phyloP scores from a whole-genome alignment of 2,888 invertebrate genomes.

The Eupithecia centaureata region DNA sequence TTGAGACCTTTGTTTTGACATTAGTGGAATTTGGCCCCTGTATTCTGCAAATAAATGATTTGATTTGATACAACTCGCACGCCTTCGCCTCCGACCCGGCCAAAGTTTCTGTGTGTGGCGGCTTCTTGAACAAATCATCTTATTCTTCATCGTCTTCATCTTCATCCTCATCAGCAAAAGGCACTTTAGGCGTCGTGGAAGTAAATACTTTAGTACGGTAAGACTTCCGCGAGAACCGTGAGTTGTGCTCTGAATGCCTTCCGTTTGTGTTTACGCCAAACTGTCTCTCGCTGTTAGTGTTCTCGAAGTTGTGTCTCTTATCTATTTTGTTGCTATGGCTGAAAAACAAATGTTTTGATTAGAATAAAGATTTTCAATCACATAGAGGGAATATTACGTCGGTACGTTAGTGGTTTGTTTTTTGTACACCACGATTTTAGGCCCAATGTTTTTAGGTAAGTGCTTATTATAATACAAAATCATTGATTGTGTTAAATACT shows the following conservation, averaged over 20 bases:
- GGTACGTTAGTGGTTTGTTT: too few species aligned
- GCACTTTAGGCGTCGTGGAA: slow-evolving; percentile 46
- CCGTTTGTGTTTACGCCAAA: neutral
- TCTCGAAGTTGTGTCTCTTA: slow-evolving; percentile 55
- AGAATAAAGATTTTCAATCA: neutral
- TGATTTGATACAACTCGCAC: too few species aligned
- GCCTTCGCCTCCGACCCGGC: too few species aligned
- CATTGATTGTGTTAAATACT: too few species aligned
- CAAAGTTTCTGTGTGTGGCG: too few species aligned
- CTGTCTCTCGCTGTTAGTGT: neutral
- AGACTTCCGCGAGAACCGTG: neutral
- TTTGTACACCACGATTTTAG: too few species aligned
- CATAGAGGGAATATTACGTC: too few species aligned
- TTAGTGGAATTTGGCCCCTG: too few species aligned
- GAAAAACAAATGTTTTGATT: neutral
- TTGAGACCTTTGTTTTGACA: too few species aligned
- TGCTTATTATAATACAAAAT: too few species aligned
- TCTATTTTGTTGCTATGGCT: slow-evolving; percentile 47
- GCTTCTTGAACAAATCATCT: neutral
- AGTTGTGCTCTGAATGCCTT: neutral
- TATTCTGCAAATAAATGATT: too few species aligned
- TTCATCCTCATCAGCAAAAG: slow-evolving; percentile 52
- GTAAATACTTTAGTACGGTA: slow-evolving; percentile 44
- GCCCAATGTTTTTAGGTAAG: too few species aligned
- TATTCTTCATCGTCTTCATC: slow-evolving; percentile 48